Percentiles rank a stretch among this genome's conserved stretches.
Evolutionary conservation across 2,113 vertebrate species (phyloP).

Genomic region (Pituophis catenifer): DNA sequence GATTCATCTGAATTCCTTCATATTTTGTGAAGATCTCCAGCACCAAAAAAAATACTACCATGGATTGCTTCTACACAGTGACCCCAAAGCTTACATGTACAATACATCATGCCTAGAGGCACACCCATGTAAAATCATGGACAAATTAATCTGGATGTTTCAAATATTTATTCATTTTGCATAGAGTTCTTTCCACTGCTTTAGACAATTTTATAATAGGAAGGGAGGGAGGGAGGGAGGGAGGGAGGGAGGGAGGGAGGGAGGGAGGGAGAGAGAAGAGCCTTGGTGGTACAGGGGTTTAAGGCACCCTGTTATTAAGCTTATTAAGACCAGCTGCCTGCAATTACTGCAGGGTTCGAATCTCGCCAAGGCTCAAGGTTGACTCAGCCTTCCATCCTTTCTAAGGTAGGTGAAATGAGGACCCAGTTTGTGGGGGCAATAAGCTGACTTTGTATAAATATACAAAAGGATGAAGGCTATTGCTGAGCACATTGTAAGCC

Average conservation of each 20-base stretch:
- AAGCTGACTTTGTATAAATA: no score
- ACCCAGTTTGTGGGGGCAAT: no score
- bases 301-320: no score
- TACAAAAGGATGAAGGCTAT: no score
- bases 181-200: not conserved
- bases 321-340: no score
- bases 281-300: no score
- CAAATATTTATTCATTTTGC: not conserved
- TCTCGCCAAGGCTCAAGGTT: no score
- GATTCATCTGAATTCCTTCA: slow-evolving; percentile 17
- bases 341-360: no score
- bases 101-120: not conserved
- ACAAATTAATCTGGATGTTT: not conserved
- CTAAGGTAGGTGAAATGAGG: no score
- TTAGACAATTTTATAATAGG: not conserved
- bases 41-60: slow-evolving; percentile 33
- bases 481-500: no score
- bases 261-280: no score
- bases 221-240: not conserved
- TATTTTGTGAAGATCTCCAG: slow-evolving; percentile 3
- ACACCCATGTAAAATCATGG: not conserved
- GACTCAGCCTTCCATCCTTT: no score
- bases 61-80: not conserved
- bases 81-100: not conserved
- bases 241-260: accelerated